Evolutionary conservation across 2,888 invertebrate species (phyloP).

Genomic region (Catocala nupta): DNA sequence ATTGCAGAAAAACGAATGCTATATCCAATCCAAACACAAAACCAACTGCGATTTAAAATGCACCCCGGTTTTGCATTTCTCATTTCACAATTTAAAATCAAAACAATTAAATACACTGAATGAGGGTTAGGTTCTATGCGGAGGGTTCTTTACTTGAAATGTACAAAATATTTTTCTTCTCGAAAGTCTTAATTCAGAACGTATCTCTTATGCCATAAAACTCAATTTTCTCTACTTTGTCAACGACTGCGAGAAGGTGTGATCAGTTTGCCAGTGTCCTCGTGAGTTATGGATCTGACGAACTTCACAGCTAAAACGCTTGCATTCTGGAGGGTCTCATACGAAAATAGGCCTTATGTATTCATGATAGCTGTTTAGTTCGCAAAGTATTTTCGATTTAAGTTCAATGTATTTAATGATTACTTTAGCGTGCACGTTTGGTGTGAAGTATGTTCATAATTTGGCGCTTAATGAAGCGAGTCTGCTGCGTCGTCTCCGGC

Average conservation of each 20-base stretch:
- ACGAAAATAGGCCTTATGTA: constrained; percentile 70
- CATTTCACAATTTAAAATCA: constrained; percentile 77
- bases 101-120: constrained; percentile 82
- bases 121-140: constrained; percentile 69
- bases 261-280: constrained; percentile 68
- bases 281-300: constrained; percentile 79
- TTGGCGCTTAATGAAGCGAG: constrained; percentile 84
- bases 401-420: constrained; percentile 66
- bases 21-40: constrained; percentile 33
- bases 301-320: constrained; percentile 71
- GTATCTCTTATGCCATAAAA: constrained; percentile 49
- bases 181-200: constrained; percentile 32
- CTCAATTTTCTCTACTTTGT: constrained; percentile 47
- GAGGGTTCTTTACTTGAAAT: constrained; percentile 75
- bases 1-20: constrained; percentile 28
- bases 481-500: constrained; percentile 74
- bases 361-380: constrained; percentile 54
- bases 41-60: constrained; percentile 63
- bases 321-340: constrained; percentile 59
- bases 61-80: constrained; percentile 70
- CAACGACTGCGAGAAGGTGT: constrained; percentile 53
- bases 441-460: constrained; percentile 81
- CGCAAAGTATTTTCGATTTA: constrained; percentile 55
- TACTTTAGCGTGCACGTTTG: constrained; percentile 74
- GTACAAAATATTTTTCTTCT: constrained; percentile 60